Evolutionary conservation across 2,797 vertebrate genomes (phyloP).

Genomic region (Typhlichthys eigenmanni): DNA sequence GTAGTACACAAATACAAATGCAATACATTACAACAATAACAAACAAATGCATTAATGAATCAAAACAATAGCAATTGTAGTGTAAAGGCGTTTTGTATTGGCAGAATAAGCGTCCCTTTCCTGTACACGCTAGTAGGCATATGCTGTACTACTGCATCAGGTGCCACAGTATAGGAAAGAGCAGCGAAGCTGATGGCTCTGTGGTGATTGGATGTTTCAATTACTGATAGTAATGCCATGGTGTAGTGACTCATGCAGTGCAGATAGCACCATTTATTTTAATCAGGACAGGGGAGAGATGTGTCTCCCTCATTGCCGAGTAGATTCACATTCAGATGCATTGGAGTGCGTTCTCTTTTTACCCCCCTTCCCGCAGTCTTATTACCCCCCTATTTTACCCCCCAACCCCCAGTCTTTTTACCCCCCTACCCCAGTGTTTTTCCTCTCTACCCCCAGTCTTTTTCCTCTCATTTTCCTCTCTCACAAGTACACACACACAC

Average conservation of each 20-base stretch:
- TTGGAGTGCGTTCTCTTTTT: constrained; percentile 45
- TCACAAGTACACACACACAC: constrained; percentile 8
- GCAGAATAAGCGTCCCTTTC: constrained; percentile 16
- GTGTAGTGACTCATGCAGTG: constrained; percentile 79
- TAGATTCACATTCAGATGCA: constrained; percentile 76
- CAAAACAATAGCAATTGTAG: too few species aligned
- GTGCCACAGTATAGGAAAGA: constrained; percentile 72
- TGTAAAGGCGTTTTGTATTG: constrained; percentile 4
- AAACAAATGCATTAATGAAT: too few species aligned
- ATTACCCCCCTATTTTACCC: background rate
- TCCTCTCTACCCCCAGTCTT: constrained; percentile 12
- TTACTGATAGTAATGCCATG: constrained; percentile 80
- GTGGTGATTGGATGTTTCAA: constrained; percentile 80
- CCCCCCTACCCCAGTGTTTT: constrained; percentile 25
- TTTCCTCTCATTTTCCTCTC: background rate
- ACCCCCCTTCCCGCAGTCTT: background rate
- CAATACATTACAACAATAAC: too few species aligned
- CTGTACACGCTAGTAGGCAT: constrained; percentile 49
- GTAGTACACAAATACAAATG: too few species aligned
- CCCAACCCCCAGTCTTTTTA: background rate
- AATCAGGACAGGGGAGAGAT: constrained; percentile 77
- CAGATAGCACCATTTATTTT: constrained; percentile 82
- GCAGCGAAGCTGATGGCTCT: constrained; percentile 72
- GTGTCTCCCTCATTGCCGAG: constrained; percentile 69
- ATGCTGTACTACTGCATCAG: constrained; percentile 68